Conservation (phyloP, 2,113 vertebrate genomes). For the Mus pahari region DNA sequence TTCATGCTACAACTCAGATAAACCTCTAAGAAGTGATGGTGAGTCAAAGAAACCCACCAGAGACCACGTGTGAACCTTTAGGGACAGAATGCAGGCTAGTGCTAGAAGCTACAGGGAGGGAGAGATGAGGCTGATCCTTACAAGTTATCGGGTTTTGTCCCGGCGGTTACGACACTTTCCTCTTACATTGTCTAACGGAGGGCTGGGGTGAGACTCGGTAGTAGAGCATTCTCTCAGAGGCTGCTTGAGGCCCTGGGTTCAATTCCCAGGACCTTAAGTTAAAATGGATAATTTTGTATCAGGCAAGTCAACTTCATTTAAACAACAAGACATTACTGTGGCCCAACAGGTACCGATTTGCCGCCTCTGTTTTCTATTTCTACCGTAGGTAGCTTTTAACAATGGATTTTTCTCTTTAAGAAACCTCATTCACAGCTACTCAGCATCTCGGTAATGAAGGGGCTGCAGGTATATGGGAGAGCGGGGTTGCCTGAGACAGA, state of each 20-base stretch:
- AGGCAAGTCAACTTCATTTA: neutral
- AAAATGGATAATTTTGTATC: neutral
- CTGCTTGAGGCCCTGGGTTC: neutral
- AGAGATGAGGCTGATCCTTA: neutral
- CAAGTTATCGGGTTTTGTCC: neutral
- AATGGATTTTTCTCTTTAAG: neutral
- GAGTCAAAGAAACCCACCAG: neutral
- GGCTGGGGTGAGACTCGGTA: neutral
- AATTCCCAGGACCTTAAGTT: neutral
- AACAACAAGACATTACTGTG: neutral
- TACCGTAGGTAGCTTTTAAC: neutral
- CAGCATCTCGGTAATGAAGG: neutral
- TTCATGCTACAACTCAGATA: neutral
- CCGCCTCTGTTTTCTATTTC: neutral
- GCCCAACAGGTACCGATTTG: neutral
- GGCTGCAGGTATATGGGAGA: neutral
- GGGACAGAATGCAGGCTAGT: neutral
- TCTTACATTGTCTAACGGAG: neutral
- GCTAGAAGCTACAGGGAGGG: neutral
- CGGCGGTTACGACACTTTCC: too few species aligned
- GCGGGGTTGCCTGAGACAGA: neutral
- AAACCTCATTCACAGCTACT: neutral
- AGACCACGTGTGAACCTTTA: neutral
- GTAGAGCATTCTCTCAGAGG: neutral
- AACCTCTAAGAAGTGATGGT: neutral